Conservation (phyloP, 92 coral and sea anemone genomes). For the Chrysogorgia sp. region DNA sequence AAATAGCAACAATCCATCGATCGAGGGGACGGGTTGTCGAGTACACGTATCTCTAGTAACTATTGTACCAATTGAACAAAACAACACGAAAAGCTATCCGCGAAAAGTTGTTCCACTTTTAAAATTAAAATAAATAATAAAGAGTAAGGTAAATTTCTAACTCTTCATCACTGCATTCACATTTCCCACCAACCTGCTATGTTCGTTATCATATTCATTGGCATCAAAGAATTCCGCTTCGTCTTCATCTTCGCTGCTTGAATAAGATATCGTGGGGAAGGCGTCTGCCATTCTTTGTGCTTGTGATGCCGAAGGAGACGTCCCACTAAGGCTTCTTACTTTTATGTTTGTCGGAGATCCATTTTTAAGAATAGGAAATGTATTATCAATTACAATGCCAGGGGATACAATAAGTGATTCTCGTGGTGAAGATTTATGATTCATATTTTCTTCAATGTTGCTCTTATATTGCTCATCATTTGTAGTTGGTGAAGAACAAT, state of each 20-base stretch:
- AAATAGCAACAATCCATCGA: no score
- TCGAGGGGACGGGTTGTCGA: no score
- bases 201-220: slow-evolving; percentile 74
- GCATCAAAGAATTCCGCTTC: slow-evolving; percentile 97
- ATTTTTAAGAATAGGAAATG: slow-evolving; percentile 19
- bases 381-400: neutral
- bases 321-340: slow-evolving; percentile 7
- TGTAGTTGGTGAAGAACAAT: slow-evolving; percentile 6
- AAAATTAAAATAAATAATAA: neutral
- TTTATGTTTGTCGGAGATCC: slow-evolving; percentile 3
- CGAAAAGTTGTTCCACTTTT: neutral
- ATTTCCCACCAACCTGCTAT: slow-evolving; percentile 24
- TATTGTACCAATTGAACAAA: no score
- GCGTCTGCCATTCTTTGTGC: slow-evolving; percentile 72
- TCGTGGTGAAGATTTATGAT: neutral
- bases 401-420: slow-evolving; percentile 23
- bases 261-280: slow-evolving; percentile 90
- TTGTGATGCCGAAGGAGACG: slow-evolving; percentile 54
- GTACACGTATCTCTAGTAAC: no score
- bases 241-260: slow-evolving; percentile 98
- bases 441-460: neutral
- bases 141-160: neutral
- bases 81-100: no score
- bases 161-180: slow-evolving; percentile 3
- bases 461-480: slow-evolving; percentile 15